These are phyloP conservation scores for Tillus elongatus DNA, from an alignment of 2,888 invertebrate genomes.

Conservation along the genomic window DNA sequence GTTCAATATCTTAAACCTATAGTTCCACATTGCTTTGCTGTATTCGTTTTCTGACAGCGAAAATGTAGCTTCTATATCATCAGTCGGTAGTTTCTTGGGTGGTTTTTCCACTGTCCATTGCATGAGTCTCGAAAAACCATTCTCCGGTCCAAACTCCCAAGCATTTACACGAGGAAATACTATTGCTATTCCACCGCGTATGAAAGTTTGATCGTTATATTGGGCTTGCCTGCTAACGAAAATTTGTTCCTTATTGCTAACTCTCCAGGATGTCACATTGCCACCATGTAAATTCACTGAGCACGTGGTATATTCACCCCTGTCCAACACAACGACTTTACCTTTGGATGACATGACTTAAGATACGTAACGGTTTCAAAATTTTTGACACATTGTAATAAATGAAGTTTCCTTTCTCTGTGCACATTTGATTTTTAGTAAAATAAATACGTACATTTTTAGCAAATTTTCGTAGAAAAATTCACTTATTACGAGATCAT, in stretches of 20 bases:
- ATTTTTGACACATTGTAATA: too few species aligned
- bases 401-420: too few species aligned
- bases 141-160: conserved; percentile 22
- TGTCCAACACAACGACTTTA: conserved; percentile 15
- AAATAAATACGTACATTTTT: too few species aligned
- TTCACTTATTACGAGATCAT: too few species aligned
- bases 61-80: conserved; percentile 17
- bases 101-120: conserved; percentile 20
- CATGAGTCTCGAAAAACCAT: conserved; percentile 23
- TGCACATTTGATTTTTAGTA: too few species aligned
- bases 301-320: conserved; percentile 24
- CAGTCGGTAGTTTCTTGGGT: conserved; percentile 15
- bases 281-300: conserved; percentile 24
- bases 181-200: conserved; percentile 22
- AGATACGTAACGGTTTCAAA: too few species aligned
- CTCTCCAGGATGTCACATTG: conserved; percentile 24
- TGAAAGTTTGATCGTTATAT: conserved; percentile 17
- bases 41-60: conserved; percentile 14
- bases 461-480: too few species aligned
- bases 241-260: conserved; percentile 23
- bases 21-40: conserved; percentile 20
- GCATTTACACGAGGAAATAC: conserved; percentile 21
- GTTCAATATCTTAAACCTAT: conserved; percentile 17
- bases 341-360: too few species aligned
- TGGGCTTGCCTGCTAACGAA: conserved; percentile 18